Percentiles rank a stretch among this genome's conserved stretches.
These are phyloP conservation scores for Rhombomys opimus DNA, from an alignment of 2,113 vertebrate genomes.

Conservation along the genomic window DNA sequence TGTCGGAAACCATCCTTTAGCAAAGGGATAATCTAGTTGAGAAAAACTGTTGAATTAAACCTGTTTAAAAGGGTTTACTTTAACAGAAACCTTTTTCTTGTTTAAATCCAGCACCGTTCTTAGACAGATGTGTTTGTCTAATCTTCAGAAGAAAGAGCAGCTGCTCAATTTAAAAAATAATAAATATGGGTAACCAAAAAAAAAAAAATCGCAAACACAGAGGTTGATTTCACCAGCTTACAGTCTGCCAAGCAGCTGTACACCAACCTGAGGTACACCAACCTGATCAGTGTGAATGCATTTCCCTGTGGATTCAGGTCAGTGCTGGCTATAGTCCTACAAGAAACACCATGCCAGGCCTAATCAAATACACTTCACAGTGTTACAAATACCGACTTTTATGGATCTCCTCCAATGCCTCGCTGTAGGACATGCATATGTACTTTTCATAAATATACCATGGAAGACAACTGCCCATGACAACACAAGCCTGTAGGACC, in stretches of 20 bases:
- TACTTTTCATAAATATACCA: not conserved
- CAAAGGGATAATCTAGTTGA: not conserved
- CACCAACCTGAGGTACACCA: conserved; percentile 61
- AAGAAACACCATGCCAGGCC: not conserved
- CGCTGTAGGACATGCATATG: fast-evolving
- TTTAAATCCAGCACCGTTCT: conserved; percentile 67
- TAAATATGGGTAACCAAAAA: conserved; percentile 22
- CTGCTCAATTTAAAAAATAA: conserved; percentile 73
- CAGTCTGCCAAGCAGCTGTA: conserved; percentile 63
- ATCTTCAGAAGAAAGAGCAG: conserved; percentile 61
- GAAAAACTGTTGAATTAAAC: not conserved
- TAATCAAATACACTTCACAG: not conserved
- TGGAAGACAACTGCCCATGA: fast-evolving
- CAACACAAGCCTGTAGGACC: not conserved
- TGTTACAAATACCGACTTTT: not conserved
- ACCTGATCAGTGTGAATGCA: conserved; percentile 43
- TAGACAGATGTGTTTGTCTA: conserved; percentile 77
- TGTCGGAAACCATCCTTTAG: not conserved
- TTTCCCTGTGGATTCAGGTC: not conserved
- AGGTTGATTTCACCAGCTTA: conserved; percentile 53
- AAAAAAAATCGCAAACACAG: not conserved
- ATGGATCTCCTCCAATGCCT: not conserved
- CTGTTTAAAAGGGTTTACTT: conserved; percentile 56
- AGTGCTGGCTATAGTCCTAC: not conserved
- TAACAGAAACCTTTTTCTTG: not conserved